Conservation (phyloP, 2,797 vertebrate species). For the Centropyge bicolor region DNA sequence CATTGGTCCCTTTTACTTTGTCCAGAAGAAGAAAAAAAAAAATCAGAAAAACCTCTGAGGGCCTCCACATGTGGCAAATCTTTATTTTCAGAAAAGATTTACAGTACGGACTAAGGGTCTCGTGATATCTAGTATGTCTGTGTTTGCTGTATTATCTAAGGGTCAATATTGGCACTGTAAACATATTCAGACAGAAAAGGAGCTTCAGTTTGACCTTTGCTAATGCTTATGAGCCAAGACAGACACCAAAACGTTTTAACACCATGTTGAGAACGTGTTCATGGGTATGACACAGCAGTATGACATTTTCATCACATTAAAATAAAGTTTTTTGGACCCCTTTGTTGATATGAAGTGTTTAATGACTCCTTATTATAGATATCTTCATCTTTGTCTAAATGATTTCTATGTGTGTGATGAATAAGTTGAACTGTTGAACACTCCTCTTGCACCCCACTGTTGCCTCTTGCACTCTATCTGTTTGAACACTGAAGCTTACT, state of each 20-base stretch:
- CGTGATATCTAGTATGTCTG: slow-evolving; percentile 10
- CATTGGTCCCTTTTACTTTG: neutral
- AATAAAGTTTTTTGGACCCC: neutral
- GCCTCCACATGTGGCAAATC: neutral
- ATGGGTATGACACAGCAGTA: neutral
- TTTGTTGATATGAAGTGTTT: neutral
- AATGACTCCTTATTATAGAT: neutral
- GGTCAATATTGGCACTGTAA: slow-evolving; percentile 50
- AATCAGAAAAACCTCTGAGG: neutral
- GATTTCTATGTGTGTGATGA: neutral
- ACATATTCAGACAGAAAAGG: slow-evolving; percentile 16
- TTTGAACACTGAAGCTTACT: too few species aligned
- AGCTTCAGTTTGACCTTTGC: slow-evolving; percentile 29
- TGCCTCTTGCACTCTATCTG: too few species aligned
- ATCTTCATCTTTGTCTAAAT: neutral
- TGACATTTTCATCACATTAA: neutral
- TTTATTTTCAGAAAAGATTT: slow-evolving; percentile 15
- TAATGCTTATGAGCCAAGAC: neutral
- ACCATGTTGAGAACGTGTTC: neutral
- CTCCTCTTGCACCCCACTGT: too few species aligned
- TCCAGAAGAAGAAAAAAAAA: neutral
- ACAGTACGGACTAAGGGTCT: neutral
- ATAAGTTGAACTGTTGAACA: too few species aligned
- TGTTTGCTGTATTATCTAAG: slow-evolving; percentile 23
- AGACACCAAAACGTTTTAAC: neutral